phyloP scores from a whole-genome alignment of 2,113 vertebrate genomes.

The Neogale vison region DNA sequence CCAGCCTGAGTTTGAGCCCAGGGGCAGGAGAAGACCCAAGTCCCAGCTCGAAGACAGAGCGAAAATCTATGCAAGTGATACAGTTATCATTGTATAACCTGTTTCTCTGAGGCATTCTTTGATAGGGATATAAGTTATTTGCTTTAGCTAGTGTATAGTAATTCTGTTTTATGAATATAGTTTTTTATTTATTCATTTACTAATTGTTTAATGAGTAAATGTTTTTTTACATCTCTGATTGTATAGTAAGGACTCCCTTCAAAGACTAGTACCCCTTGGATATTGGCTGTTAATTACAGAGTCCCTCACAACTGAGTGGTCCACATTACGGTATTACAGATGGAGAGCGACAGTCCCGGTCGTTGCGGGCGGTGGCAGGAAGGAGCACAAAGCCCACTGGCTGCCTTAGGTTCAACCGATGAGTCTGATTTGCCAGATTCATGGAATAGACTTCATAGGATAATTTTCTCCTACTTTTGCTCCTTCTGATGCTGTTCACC shows the following conservation, averaged over 20 bases:
- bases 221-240: background rate
- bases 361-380: too few relatives aligned
- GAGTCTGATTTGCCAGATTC: background rate
- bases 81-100: background rate
- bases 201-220: background rate
- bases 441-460: background rate
- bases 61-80: background rate
- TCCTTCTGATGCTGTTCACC: background rate
- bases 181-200: background rate
- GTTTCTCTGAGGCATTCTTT: constrained; percentile 8
- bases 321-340: background rate
- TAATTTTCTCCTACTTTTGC: background rate
- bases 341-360: background rate
- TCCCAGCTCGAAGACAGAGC: background rate
- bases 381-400: too few relatives aligned
- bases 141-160: background rate
- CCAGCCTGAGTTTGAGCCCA: background rate
- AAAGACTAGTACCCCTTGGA: background rate
- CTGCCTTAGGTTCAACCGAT: background rate
- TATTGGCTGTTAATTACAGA: background rate
- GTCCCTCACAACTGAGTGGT: background rate
- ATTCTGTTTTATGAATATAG: constrained; percentile 1
- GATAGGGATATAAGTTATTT: background rate
- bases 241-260: background rate
- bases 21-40: background rate